Evolutionary conservation across 1,140 invertebrate species (phyloP), one percentile per base, ranked within the genome.

Genomic region (Pseudomyrmex sp.): DNA sequence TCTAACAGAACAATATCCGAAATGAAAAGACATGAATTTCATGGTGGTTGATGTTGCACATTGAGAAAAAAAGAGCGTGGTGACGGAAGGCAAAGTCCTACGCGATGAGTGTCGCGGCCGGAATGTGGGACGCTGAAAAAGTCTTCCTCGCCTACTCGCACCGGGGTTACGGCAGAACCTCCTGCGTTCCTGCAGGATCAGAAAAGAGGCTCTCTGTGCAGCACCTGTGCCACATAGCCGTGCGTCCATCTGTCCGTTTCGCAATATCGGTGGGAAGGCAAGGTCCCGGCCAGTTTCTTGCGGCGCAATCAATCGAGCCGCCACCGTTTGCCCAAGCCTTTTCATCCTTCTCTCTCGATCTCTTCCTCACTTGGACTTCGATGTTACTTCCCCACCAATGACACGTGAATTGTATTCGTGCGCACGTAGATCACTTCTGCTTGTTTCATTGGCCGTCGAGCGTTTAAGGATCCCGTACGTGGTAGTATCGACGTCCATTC

Each of bases 121-220:
- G 92, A 92, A 92, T 92, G 92, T 91, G 85, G 88, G 89, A 82
- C 85, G 85, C 73, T 90, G 91, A 92, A 92, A 92, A 92, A 92
- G 85, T 87, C 18, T 18, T 80, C 70, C 68, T 77, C 72, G 83
- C 80, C 63, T 73, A 65, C 77, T 63, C 70, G 68, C 75, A 65
- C 85, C 35, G 18, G 82, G 86, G 86, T 83, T 82, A 88, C 85
- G 69, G 70, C 75, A 75, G 52, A 72, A 62, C 65, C 70, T 23
- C 65, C 70, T 23, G 85, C 82, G 88, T 89, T 89, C 87, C 88
- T 72, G 82, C 80, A 70, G 87, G 85, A 88, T 82, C 83, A 83
- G 74, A 82, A 46, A 89, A 88, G 87, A 86, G 87, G 69, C 59
- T 80, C 65, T 50, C 66, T 59, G 80, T 82, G 61, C 90, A 87